A percentile compares a stretch with the other conserved stretches of the same genome.
These are phyloP conservation scores for Pteronura brasiliensis DNA, from an alignment of 2,113 vertebrate genomes.

Conservation along the genomic window DNA sequence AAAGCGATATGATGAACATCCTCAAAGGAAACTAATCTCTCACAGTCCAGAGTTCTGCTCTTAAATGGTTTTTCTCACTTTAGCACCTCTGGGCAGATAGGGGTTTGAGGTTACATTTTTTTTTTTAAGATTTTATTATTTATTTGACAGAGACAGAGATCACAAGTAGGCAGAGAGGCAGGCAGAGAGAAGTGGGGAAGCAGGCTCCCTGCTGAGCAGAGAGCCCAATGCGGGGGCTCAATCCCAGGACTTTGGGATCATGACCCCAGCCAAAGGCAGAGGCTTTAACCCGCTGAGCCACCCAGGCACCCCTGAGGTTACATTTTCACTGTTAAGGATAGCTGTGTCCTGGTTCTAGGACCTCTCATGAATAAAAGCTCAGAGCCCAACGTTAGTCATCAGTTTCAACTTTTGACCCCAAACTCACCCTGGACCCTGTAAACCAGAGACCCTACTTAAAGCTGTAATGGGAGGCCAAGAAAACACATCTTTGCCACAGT, in stretches of 20 bases:
- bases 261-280: too few species aligned
- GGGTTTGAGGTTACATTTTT: not conserved
- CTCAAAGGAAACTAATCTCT: not conserved
- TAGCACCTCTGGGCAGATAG: not conserved
- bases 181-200: too few species aligned
- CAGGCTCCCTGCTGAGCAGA: too few species aligned
- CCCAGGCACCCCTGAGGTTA: not conserved
- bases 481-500: not conserved
- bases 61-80: not conserved
- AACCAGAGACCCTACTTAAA: constrained; percentile 1
- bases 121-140: too few species aligned
- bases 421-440: not conserved
- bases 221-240: too few species aligned
- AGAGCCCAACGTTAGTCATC: constrained; percentile 24
- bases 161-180: too few species aligned
- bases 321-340: not conserved
- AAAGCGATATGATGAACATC: not conserved
- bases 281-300: too few species aligned
- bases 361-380: not conserved
- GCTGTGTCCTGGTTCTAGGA: constrained; percentile 1
- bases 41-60: not conserved
- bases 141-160: too few species aligned
- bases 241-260: too few species aligned
- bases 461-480: not conserved
- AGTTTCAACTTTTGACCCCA: constrained; percentile 38